phyloP scores from a whole-genome alignment of 2,113 vertebrate species.

The Acanthochromis polyacanthus region DNA sequence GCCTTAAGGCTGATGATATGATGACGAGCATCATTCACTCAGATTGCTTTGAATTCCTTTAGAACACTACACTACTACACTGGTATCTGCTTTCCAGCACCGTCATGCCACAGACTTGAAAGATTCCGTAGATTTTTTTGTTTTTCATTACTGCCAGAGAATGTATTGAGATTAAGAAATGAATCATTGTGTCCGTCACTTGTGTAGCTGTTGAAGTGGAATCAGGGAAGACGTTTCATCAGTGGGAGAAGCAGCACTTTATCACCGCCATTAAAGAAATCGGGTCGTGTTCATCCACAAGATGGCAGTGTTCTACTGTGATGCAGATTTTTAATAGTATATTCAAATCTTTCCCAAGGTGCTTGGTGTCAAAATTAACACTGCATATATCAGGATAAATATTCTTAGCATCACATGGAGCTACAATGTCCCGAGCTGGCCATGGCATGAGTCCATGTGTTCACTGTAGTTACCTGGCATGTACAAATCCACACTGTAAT shows the following conservation, averaged over 20 bases:
- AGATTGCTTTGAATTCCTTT: conserved; percentile 31
- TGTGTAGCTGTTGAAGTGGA: conserved; percentile 42
- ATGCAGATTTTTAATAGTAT: conserved; percentile 10
- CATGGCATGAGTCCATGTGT: not conserved
- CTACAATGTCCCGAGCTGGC: not conserved
- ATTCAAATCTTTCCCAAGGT: conserved; percentile 42
- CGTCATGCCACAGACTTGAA: not conserved
- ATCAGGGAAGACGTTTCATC: conserved; percentile 46
- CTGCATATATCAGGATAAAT: conserved; percentile 59
- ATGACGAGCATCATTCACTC: conserved; percentile 34
- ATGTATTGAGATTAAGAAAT: conserved; percentile 18
- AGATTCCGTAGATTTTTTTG: not conserved
- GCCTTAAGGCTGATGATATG: conserved; percentile 71
- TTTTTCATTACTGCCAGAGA: conserved; percentile 37
- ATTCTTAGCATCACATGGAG: conserved; percentile 25
- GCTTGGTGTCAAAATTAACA: conserved; percentile 58
- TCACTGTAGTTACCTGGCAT: conserved; percentile 21
- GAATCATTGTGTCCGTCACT: conserved; percentile 19
- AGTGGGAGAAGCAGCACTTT: conserved; percentile 48
- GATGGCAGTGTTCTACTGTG: conserved; percentile 69
- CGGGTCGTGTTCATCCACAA: conserved; percentile 48
- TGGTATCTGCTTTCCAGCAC: not conserved
- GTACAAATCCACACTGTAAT: conserved; percentile 4
- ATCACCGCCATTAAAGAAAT: conserved; percentile 18
- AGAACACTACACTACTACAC: not conserved